Evolutionary conservation across 2,113 vertebrate species (phyloP), one percentile per base, ranked within the genome.

Genomic region (Prunella fulvescens): DNA sequence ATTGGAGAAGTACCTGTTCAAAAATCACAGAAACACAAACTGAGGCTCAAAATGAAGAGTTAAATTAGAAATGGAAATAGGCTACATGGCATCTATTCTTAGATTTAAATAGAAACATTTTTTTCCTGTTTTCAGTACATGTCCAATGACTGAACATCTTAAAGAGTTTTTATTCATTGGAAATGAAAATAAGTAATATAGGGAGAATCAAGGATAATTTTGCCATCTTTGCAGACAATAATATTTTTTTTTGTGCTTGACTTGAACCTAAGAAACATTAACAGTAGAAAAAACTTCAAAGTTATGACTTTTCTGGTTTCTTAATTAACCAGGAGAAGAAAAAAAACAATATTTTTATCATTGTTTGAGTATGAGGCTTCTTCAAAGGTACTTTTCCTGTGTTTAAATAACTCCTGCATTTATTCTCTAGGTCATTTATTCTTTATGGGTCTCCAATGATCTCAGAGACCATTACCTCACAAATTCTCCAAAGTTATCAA

Each of bases 371-470:
- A 29, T 82, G 51, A 93, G 24, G 39, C 71, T 71, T 95, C 74
- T 93, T 94, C 65, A 77, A 39, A 88, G 72, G 24, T 85, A 80
- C 54, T 92, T 88, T 69, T 66, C 66, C n/a, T 82, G 51, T 19
- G n/a, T 67, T 94, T 92, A 88, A 93, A 53, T 62, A 86, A 64
- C 72, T 95, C 39, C 37, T 67, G 31, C 56, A 56, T 91, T 95
- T 74, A 60, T 72, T 89, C 39, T 84, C 3, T 37, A 56, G 40
- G 22, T 70, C 25, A 48, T 62, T 77, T 77, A 42, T 77, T 94
- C 24, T 85, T 95, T 88, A 86, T 90, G 69, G 29, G 24, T 73
- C 92, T 96, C 90, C 31, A 74, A 58, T 64, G 74, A 93, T 85
- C 45, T 83, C 42, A 80, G 54, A 95, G 48, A 79, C 62, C 42